Evolutionary conservation across 2,888 invertebrate species (phyloP).

Genomic region (Abscondita cerata): DNA sequence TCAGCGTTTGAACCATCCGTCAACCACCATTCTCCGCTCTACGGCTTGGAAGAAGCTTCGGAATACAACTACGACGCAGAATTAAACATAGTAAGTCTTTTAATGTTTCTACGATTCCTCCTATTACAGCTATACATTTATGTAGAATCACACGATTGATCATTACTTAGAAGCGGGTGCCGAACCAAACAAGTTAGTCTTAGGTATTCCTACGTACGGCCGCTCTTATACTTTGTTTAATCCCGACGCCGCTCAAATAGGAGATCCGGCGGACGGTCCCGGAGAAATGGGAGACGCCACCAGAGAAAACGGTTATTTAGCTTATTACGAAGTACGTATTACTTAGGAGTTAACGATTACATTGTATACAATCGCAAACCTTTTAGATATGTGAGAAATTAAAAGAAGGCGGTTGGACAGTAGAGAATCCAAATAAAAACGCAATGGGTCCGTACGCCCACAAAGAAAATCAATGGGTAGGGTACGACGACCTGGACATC

Average conservation of each 20-base stretch:
- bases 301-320: conserved; percentile 89
- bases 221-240: conserved; percentile 89
- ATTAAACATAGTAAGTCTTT: conserved; percentile 83
- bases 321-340: conserved; percentile 92
- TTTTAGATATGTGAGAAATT: conserved; percentile 84
- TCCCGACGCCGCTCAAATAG: conserved; percentile 83
- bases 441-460: conserved; percentile 92
- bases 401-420: conserved; percentile 80
- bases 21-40: conserved; percentile 90
- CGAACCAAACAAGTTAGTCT: conserved; percentile 77
- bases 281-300: conserved; percentile 92
- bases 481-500: conserved; percentile 87
- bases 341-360: too few species aligned
- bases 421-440: conserved; percentile 79
- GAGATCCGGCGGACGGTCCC: conserved; percentile 88
- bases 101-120: neutral
- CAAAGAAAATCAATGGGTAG: conserved; percentile 91
- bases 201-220: conserved; percentile 91
- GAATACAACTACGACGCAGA: conserved; percentile 89
- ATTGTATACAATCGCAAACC: too few species aligned
- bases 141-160: conserved; percentile 86
- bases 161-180: conserved; percentile 83
- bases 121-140: too few species aligned
- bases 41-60: conserved; percentile 79
- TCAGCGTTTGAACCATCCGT: conserved; percentile 90